Base-by-base conservation (phyloP, 2,888 invertebrate species). In the Trichopoda pennipes region DNA sequence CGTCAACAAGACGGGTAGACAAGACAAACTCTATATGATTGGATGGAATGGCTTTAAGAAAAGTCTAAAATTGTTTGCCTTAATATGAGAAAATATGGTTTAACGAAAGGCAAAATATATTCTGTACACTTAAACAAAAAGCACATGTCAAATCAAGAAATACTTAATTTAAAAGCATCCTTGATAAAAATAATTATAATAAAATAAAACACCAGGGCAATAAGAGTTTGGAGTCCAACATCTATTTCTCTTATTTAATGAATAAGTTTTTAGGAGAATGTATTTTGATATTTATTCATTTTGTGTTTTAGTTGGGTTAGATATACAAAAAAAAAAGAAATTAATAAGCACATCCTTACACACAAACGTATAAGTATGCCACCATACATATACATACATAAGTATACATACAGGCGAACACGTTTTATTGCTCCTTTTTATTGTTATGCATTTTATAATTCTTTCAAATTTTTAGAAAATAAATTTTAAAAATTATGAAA, bases 401-500 rank as follows among this genome's bases (percentile, higher is more conserved):
- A 12, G 12, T 3, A 12, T 38, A 3, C 12, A 12, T 38, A 12
- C 38, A 12, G 10, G 10, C 38, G 12, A 38, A 38, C 7, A 38
- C 12, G 14, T 66, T 35, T 38, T n/a, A 66, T 14, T 35, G 2
- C 16, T 44, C n/a, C n/a, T 16, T n/a, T 44, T n/a, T n/a, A 1
- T 44, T 14, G 3, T n/a, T 9, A n/a, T 58, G 58, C 42, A 42
- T 23, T 3, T n/a, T 42, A 28, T 38, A 42, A 55, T 66, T 61
- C 47, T 70, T 69, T 81, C n/a, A 12, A 64, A 47, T 78, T 68
- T 70, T 63, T 44, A 72, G 68, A 61, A 82, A 79, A 82, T 79
- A 58, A 68, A 82, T 82, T 79, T 61, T 44, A 51, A 82, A 79
- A 72, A 56, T 72, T 75, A 82, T 79, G 76, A 68, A 82, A 82